phyloP scores from a whole-genome alignment of 2,888 invertebrate species.

The Enchytraeus crypticus region DNA sequence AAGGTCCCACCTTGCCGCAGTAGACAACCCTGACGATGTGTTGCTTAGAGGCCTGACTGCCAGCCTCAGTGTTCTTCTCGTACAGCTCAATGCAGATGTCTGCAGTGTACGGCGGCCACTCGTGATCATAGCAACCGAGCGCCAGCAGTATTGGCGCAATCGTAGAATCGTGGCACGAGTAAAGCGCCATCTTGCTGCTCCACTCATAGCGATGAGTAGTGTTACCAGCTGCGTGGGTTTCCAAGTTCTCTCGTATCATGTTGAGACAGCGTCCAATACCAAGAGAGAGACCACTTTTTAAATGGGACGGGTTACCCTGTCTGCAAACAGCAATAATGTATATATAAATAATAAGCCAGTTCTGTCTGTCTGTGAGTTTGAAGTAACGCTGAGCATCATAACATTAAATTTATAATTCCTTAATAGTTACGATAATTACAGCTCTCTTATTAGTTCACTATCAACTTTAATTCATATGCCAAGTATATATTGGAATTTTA shows the following conservation, averaged over 20 bases:
- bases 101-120: constrained; percentile 43
- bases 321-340: neutral
- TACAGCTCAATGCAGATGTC: constrained; percentile 40
- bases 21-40: constrained; percentile 38
- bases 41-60: too few relatives aligned
- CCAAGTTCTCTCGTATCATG: neutral
- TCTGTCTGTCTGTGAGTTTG: too few relatives aligned
- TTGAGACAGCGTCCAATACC: constrained; percentile 4
- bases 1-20: constrained; percentile 39
- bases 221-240: neutral
- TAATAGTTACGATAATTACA: too few relatives aligned
- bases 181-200: constrained; percentile 32
- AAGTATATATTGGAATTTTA: too few relatives aligned
- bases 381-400: too few relatives aligned
- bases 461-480: too few relatives aligned
- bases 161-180: constrained; percentile 41
- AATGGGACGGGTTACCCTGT: neutral
- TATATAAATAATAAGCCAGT: too few relatives aligned
- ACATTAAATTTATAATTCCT: too few relatives aligned
- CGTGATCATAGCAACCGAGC: constrained; percentile 33
- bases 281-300: neutral
- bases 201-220: neutral
- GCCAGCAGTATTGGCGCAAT: constrained; percentile 34
- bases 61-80: constrained; percentile 29
- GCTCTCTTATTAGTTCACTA: too few relatives aligned